These are phyloP conservation scores for Thymallus thymallus DNA, from an alignment of 2,113 vertebrate genomes.

Conservation along the genomic window DNA sequence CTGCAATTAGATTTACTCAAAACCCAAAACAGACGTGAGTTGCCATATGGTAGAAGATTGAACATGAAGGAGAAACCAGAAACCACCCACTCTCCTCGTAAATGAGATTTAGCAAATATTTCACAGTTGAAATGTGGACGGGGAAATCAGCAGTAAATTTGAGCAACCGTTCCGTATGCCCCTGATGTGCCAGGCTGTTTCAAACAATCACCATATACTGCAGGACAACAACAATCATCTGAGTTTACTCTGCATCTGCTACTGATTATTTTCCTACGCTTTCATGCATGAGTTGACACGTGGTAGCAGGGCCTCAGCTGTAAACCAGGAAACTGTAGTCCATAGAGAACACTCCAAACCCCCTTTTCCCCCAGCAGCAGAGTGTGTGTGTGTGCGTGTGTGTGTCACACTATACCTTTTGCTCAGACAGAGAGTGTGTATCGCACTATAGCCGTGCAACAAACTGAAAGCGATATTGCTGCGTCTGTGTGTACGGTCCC, in stretches of 20 bases:
- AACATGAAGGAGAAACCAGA: not conserved
- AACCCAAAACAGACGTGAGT: not conserved
- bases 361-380: conserved; percentile 9
- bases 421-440: not conserved
- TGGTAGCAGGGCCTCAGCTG: conserved; percentile 12
- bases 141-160: no score
- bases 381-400: not conserved
- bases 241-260: conserved; percentile 3
- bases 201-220: not conserved
- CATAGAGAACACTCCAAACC: conserved; percentile 33
- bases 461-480: conserved; percentile 22
- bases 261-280: not conserved
- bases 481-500: conserved; percentile 15
- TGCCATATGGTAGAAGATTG: not conserved
- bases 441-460: not conserved
- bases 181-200: not conserved
- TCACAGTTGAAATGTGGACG: not conserved
- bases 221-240: not conserved
- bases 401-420: no score
- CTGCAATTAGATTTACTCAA: not conserved
- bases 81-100: not conserved
- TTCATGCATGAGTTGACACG: conserved; percentile 19
- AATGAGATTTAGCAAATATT: not conserved
- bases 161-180: not conserved
- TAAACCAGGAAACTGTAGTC: conserved; percentile 29